These are phyloP conservation scores for Drosophila funebris DNA, from an alignment of 1,140 invertebrate genomes.

Conservation along the genomic window DNA sequence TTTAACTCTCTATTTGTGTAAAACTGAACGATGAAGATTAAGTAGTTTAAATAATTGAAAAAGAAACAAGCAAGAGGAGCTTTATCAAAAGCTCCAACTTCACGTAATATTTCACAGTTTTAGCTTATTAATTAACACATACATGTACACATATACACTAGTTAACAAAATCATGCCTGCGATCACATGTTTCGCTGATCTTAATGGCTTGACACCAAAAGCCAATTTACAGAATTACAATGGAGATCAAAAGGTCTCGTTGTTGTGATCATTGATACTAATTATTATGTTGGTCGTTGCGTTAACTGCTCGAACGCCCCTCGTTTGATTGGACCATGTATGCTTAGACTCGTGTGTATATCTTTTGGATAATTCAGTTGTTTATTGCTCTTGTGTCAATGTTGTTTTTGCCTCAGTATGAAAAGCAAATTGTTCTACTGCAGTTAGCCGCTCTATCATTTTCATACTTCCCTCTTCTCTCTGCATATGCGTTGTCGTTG, in stretches of 20 bases:
- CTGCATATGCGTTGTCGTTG: conserved; percentile 12
- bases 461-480: conserved; percentile 18
- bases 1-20: no score
- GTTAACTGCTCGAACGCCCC: background rate
- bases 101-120: conserved; percentile 37
- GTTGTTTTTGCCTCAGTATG: conserved; percentile 16
- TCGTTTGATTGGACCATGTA: background rate
- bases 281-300: background rate
- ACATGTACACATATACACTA: background rate
- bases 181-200: conserved; percentile 4
- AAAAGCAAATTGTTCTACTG: conserved; percentile 14
- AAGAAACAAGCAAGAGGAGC: no score
- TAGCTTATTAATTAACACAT: conserved; percentile 52
- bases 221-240: conserved; percentile 24
- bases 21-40: no score
- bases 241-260: conserved; percentile 18
- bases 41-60: no score
- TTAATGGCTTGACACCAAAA: conserved; percentile 9
- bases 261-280: background rate
- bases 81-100: no score
- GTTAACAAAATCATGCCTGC: background rate
- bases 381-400: conserved; percentile 26
- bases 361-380: background rate
- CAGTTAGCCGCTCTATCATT: conserved; percentile 31
- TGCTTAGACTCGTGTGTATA: background rate